Percentiles rank a stretch among this genome's conserved stretches.
Conservation (phyloP, 2,113 vertebrate genomes). For the Tonatia bakeri region DNA sequence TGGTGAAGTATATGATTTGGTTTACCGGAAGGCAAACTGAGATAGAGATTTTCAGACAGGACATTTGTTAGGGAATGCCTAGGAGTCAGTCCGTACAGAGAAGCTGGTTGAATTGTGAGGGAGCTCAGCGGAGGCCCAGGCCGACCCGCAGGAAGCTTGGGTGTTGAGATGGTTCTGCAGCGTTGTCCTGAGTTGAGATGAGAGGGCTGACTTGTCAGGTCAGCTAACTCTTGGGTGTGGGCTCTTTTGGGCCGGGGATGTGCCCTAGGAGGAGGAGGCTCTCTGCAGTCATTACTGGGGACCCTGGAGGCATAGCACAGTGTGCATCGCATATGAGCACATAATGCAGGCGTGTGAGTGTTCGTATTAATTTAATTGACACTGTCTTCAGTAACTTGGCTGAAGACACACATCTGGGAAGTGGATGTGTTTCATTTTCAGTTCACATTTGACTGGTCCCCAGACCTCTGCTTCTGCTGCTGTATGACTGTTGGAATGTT, state of each 20-base stretch:
- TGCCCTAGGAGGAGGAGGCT: neutral
- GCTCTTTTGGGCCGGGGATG: neutral
- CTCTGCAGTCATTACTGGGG: neutral
- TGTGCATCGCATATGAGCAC: neutral
- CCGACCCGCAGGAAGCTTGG: neutral
- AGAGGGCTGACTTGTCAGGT: neutral
- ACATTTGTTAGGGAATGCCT: neutral
- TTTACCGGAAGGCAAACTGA: neutral
- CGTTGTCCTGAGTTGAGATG: too few species aligned
- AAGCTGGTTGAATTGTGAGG: neutral
- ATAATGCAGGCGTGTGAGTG: neutral
- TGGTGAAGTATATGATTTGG: neutral
- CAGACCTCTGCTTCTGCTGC: neutral
- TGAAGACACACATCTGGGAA: neutral
- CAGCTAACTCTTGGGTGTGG: neutral
- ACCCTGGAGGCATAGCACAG: neutral
- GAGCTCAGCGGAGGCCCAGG: neutral
- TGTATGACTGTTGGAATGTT: neutral
- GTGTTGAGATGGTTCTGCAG: neutral
- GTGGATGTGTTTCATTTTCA: neutral
- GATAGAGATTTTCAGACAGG: neutral
- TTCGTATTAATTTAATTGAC: neutral
- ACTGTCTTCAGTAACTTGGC: neutral
- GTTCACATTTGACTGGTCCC: neutral
- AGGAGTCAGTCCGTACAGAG: neutral